A percentile compares a stretch with the other conserved stretches of the same genome.
Evolutionary conservation across 2,888 invertebrate species (phyloP).

Genomic region (Euproctis similis): DNA sequence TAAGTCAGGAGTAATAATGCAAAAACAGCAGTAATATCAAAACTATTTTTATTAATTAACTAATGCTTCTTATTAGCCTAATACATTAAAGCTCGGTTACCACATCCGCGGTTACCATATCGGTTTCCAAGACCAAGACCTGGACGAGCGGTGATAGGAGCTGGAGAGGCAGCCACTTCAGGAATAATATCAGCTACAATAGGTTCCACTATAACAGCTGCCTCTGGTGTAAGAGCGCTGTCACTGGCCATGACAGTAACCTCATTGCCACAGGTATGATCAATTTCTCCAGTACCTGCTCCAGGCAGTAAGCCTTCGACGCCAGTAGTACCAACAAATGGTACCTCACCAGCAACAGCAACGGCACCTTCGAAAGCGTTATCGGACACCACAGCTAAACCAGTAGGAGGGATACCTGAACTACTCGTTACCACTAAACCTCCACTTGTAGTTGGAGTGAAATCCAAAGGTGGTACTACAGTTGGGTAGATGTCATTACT

Average conservation of each 20-base stretch:
- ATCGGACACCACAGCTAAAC: conserved; percentile 34
- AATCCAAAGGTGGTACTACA: conserved; percentile 6
- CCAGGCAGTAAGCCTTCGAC: conserved; percentile 32
- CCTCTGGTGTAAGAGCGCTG: background rate
- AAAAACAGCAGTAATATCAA: background rate
- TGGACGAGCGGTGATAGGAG: background rate
- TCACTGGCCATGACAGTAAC: conserved; percentile 23
- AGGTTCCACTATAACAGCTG: conserved; percentile 1
- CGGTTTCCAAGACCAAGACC: conserved; percentile 4
- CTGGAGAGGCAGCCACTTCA: conserved; percentile 1
- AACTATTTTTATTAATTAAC: too few relatives aligned
- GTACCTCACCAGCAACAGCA: conserved; percentile 32
- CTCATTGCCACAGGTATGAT: conserved; percentile 34
- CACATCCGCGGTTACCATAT: conserved; percentile 4
- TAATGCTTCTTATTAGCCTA: too few relatives aligned
- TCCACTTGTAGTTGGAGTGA: conserved; percentile 24
- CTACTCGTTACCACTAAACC: conserved; percentile 27
- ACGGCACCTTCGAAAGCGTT: conserved; percentile 36
- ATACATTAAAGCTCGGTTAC: background rate
- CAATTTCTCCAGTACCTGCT: conserved; percentile 29
- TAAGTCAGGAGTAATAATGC: too few relatives aligned
- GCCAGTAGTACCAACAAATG: conserved; percentile 32
- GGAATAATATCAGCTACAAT: conserved; percentile 2
- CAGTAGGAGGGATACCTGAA: conserved; percentile 29
- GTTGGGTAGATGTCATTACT: conserved; percentile 1